Conservation (phyloP, 1,140 invertebrate genomes). For the Procambarus clarkii region DNA sequence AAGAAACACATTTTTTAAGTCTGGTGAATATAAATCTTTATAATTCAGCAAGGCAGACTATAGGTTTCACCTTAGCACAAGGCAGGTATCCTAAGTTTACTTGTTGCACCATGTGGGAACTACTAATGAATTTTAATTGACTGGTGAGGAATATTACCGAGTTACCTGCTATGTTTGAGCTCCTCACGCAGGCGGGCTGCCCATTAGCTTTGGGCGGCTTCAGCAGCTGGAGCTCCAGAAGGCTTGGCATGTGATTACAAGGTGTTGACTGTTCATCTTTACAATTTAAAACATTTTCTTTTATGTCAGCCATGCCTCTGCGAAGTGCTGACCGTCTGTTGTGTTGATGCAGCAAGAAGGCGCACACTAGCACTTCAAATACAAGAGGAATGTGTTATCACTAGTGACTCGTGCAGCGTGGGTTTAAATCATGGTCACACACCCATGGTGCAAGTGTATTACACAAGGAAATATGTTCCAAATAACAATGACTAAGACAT, state of each 20-base stretch:
- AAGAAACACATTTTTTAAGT: too few relatives aligned
- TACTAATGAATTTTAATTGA: too few relatives aligned
- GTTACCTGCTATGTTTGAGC: conserved; percentile 30
- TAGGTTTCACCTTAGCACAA: too few relatives aligned
- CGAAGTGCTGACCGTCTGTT: conserved; percentile 22
- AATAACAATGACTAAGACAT: neutral
- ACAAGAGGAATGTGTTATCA: neutral
- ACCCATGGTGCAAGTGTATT: too few relatives aligned
- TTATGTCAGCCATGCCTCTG: conserved; percentile 1
- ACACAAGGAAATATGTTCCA: neutral
- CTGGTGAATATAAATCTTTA: too few relatives aligned
- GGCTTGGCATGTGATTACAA: conserved; percentile 26
- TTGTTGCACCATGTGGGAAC: too few relatives aligned
- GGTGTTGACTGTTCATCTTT: neutral
- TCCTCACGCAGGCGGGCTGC: conserved; percentile 13
- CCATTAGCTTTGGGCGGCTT: conserved; percentile 32
- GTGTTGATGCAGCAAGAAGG: conserved; percentile 25
- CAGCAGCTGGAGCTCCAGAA: conserved; percentile 21
- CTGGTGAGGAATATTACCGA: neutral
- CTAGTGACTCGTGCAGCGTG: too few relatives aligned
- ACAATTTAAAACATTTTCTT: neutral
- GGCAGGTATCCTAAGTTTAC: too few relatives aligned
- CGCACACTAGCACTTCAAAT: conserved; percentile 9
- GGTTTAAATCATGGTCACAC: too few relatives aligned
- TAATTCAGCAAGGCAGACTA: too few relatives aligned